Evolutionary conservation across 2,888 invertebrate genomes (phyloP), one percentile per base, ranked within the genome.

Genomic region (Catocala fraxini): DNA sequence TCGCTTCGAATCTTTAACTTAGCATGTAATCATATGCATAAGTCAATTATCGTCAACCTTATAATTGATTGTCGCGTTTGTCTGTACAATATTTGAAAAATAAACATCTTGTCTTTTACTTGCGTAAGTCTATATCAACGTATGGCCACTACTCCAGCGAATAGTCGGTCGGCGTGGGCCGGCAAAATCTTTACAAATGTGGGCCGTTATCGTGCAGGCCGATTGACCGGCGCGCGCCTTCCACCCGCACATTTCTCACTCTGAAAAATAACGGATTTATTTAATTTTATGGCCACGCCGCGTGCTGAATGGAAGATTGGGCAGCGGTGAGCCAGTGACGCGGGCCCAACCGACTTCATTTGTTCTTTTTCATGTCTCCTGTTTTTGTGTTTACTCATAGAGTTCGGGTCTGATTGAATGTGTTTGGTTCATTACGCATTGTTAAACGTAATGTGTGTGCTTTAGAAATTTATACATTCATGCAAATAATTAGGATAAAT

Each of bases 221-320:
- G 92, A 93, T 92, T 93, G 93, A 93, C 92, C 92, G 90, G 85
- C 81, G 84, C 81, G 77, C 74, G 70, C 71, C 72, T 58, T 71
- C 77, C 81, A 79, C 76, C 86, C 86, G 83, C 80, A 80, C 87
- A 89, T 90, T 89, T 87, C 91, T 91, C 91, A 91, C 91, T 87
- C 89, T 94, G 93, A 94, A 94, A 94, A 94, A 94, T 94, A 91
- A 92, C 92, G 92, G 93, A 91, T 93, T 94, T 93, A 93, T 92
- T 93, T 92, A 93, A 93, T 93, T 93, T 94, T 93, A 94, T 93
- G 91, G 90, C 88, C 88, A 70, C 79, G 89, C 92, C 89, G 89
- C 93, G 93, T 92, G 92, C 91, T 90, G 93, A 92, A 93, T 93
- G 90, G 89, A 78, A 89, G 92, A 92, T 93, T 91, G 92, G 86